These are phyloP conservation scores for Myxocyprinus asiaticus DNA, from an alignment of 2,113 vertebrate species.

Conservation along the genomic window DNA sequence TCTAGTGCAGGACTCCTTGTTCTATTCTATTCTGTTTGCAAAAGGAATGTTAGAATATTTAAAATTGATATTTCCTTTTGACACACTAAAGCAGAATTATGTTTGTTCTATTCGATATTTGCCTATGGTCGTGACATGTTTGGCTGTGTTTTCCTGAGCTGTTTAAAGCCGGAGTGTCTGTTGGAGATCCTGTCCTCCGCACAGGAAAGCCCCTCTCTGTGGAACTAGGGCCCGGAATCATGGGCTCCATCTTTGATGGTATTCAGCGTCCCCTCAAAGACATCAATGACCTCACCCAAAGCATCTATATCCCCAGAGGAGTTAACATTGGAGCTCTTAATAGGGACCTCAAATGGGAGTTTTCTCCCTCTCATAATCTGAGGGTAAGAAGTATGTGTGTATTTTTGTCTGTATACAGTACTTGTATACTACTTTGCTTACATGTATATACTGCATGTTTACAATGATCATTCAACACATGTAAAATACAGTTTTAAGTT, in stretches of 20 bases:
- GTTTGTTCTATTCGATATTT: neutral
- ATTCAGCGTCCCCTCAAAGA: conserved; percentile 95
- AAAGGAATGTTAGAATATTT: too few relatives aligned
- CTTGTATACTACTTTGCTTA: too few relatives aligned
- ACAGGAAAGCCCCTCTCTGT: conserved; percentile 96
- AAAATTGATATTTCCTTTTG: too few relatives aligned
- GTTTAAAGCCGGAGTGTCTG: conserved; percentile 87
- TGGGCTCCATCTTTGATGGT: conserved; percentile 98
- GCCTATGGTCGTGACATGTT: neutral
- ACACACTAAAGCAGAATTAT: too few relatives aligned
- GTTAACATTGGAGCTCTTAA: conserved; percentile 94
- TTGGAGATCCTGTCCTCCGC: conserved; percentile 94
- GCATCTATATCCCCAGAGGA: conserved; percentile 97
- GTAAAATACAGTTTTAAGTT: too few relatives aligned
- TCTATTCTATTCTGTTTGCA: too few relatives aligned
- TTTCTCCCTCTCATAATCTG: conserved; percentile 85
- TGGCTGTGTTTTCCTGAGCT: conserved; percentile 79
- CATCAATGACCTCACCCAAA: conserved; percentile 91
- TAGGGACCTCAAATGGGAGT: conserved; percentile 93
- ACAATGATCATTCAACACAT: too few relatives aligned
- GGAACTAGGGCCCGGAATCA: conserved; percentile 94
- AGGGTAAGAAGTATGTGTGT: conserved; percentile 71
- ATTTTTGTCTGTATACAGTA: conserved; percentile 41
- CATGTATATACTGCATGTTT: neutral
- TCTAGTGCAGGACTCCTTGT: too few relatives aligned